Base-by-base conservation (phyloP, 1,140 invertebrate genomes). In the Drosophila ironensis region DNA sequence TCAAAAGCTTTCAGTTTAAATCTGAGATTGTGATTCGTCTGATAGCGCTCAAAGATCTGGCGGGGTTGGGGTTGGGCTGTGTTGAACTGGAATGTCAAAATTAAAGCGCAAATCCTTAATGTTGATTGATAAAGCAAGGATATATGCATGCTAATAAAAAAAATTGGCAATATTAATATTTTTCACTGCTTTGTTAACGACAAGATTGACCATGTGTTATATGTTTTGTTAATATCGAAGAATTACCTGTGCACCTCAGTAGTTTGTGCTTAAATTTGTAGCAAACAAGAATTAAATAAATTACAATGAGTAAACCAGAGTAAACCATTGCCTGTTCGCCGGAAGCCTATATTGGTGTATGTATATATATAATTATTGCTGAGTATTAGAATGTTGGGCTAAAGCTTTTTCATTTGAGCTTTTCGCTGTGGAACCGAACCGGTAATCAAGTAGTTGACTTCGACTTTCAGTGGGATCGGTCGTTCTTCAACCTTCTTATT, bases 31-130 rank as follows among this genome's bases (percentile, higher is more conserved):
- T 73, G 72, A 75, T 48, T 42, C 27, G 51, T 25, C 28, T 45
- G 17, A 25, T 16, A 16, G 25, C 41, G 25, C 14, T 25, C 17
- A 5, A 22, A 5, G 20, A 22, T 22, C 14, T 14, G 14, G 4
- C 2, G 12, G 41, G 30, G 28, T 25, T 50, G 7, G 17, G 38
- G 20, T 42, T 50, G 8, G 35, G 24, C 51, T 35, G 59, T 7
- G 20, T 37, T 14, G 17, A 61, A 9, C 12, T 51, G 54, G 44
- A 46, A 41, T 47, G 61, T 64, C 41, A 66, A 54, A 72, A 84
- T 86, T 73, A 84, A 84, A 84, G 78, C 78, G 59, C 73, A 73
- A 81, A 81, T 53, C 77, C 53, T 75, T 87, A 76, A 86, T 87
- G 76, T 82, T 87, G 75, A 67, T 86, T 72, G 60, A 72, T 76